Conservation (phyloP, 2,888 invertebrate species). For the Yponomeuta malinellus region DNA sequence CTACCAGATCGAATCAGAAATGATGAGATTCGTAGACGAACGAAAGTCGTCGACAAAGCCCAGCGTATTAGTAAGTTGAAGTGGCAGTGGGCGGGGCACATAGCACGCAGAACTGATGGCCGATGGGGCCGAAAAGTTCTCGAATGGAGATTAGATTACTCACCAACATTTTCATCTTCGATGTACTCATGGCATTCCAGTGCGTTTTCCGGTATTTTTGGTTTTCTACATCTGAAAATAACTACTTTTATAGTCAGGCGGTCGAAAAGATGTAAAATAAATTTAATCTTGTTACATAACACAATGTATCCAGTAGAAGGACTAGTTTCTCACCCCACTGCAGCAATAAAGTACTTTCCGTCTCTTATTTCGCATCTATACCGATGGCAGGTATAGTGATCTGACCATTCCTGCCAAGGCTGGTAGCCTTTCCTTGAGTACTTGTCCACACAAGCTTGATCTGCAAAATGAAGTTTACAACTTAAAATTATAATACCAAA, state of each 20-base stretch:
- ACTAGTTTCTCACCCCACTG: slow-evolving; percentile 51
- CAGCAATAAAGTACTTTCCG: slow-evolving; percentile 68
- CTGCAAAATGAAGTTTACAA: slow-evolving; percentile 29
- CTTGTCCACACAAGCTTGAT: slow-evolving; percentile 70
- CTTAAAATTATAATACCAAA: too few species aligned
- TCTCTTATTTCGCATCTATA: slow-evolving; percentile 68
- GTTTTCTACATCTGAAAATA: slow-evolving; percentile 55
- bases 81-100: too few species aligned
- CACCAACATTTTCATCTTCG: slow-evolving; percentile 70
- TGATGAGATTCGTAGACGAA: too few species aligned
- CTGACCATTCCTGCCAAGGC: slow-evolving; percentile 72
- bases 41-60: too few species aligned
- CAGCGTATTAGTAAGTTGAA: too few species aligned
- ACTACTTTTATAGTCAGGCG: too few species aligned
- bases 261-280: background rate
- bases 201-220: slow-evolving; percentile 69
- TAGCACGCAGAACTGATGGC: too few species aligned
- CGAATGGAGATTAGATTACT: slow-evolving; percentile 24
- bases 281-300: background rate
- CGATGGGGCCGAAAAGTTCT: too few species aligned
- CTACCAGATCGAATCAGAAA: too few species aligned
- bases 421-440: slow-evolving; percentile 71
- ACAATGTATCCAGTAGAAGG: background rate
- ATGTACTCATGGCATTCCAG: slow-evolving; percentile 69
- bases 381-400: slow-evolving; percentile 66